Evolutionary conservation across 2,888 invertebrate species (phyloP), one percentile per base, ranked within the genome.

Genomic region (Drosophila demipolita): DNA sequence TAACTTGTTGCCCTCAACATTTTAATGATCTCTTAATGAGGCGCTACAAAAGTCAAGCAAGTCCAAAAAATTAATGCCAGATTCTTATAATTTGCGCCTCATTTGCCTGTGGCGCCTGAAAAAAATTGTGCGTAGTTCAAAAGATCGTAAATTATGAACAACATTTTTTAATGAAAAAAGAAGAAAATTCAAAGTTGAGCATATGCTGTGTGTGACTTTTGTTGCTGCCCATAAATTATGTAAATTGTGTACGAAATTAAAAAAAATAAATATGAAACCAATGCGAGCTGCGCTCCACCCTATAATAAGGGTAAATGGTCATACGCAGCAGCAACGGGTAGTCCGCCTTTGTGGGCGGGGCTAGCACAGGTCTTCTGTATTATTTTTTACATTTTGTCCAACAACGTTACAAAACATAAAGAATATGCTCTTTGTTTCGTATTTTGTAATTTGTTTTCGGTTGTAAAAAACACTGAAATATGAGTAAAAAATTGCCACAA

Each of bases 201-300:
- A 87, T 89, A 83, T 87, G 83, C 85, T 81, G 81, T 71, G 49
- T 82, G 82, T 78, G 85, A 80, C 85, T 85, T 87, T 84, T 87
- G 87, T 77, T 81, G 77, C 66, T 73, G 79, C 64, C 76, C 79
- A 90, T 89, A 90, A 88, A 89, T 90, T 90, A 90, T 89, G 89
- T 73, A 89, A 88, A 88, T 88, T 87, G 78, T 55, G 32, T 42
- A 61, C 59, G 38, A 84, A 84, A 84, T 84, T 83, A 66, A 58
- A 72, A 68, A 64, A 65, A 49, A 76, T 72, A 68, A 52, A 68
- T 66, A 55, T 40, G 71, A 63, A 80, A 65, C 65, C 68, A 69
- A 75, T 79, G 72, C 60, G 65, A 76, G 82, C 70, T 75, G 74
- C 60, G 72, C 48, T 55, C n/a, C 38, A 33, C 38, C 15, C 38